Conservation (phyloP, 2,797 vertebrate species). For the Saxicola maurus region DNA sequence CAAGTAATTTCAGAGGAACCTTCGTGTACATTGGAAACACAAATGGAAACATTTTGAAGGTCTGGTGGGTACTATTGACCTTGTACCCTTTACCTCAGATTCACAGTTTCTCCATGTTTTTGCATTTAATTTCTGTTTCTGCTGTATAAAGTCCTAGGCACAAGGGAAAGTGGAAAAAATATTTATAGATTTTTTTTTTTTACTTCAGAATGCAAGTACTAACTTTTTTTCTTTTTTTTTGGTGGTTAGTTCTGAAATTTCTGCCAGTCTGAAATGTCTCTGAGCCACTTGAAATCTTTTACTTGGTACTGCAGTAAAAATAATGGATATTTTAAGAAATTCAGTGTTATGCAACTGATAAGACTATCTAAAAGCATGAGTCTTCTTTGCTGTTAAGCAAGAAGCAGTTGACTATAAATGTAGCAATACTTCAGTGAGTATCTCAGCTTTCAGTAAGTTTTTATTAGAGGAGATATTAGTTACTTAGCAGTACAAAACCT, state of each 20-base stretch:
- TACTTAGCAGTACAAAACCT: neutral
- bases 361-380: neutral
- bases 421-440: neutral
- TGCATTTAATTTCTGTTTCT: constrained; percentile 1
- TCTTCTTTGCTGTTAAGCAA: neutral
- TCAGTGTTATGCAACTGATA: neutral
- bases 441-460: neutral
- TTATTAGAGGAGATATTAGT: neutral
- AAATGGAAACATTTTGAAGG: neutral
- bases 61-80: neutral
- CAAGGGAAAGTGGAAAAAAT: accelerated
- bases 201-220: neutral
- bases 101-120: neutral
- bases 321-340: neutral
- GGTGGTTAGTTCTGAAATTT: neutral
- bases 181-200: neutral
- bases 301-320: neutral
- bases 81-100: neutral
- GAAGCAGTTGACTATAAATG: neutral
- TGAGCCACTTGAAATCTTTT: neutral
- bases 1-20: neutral
- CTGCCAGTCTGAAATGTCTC: neutral
- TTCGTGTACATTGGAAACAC: neutral
- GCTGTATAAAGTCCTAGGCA: neutral
- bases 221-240: neutral